A percentile compares a stretch with the other conserved stretches of the same genome.
These are phyloP conservation scores for Hydrolagus affinis DNA, from an alignment of 2,113 vertebrate genomes.

Conservation along the genomic window DNA sequence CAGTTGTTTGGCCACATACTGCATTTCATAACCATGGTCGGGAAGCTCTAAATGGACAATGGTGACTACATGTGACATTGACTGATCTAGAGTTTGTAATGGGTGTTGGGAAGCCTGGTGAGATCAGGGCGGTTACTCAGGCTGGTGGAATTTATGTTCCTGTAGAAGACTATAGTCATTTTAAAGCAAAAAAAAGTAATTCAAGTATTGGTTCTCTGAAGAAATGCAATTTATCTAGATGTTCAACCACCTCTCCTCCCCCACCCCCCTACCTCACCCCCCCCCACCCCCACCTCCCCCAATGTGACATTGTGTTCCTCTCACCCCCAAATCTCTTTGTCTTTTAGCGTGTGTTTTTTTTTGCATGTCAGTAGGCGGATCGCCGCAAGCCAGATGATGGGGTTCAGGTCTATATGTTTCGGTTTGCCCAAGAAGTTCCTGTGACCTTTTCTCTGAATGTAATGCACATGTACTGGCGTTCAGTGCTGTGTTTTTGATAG, in stretches of 20 bases:
- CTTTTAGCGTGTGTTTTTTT: slow-evolving; percentile 41
- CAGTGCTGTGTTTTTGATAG: slow-evolving; percentile 67
- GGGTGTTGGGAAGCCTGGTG: background rate
- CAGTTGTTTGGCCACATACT: background rate
- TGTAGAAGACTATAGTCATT: too few relatives aligned
- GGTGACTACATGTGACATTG: background rate
- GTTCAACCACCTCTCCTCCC: background rate
- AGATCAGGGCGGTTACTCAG: background rate
- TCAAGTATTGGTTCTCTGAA: background rate
- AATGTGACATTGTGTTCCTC: background rate
- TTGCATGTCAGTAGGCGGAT: slow-evolving; percentile 51
- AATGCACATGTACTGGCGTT: slow-evolving; percentile 60
- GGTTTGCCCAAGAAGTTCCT: slow-evolving; percentile 62
- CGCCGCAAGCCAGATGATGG: slow-evolving; percentile 51
- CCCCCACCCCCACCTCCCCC: background rate
- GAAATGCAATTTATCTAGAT: background rate
- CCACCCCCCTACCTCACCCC: too few relatives aligned
- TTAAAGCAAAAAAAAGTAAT: too few relatives aligned
- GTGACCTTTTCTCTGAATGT: slow-evolving; percentile 52
- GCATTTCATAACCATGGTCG: background rate
- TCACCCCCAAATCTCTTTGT: slow-evolving; percentile 15
- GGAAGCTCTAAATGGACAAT: background rate
- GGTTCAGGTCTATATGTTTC: slow-evolving; percentile 59
- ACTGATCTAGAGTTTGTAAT: background rate
- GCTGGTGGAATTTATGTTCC: background rate